Percentiles rank a stretch among this genome's conserved stretches.
These are phyloP conservation scores for Eurystomus gularis DNA, from an alignment of 2,113 vertebrate genomes.

Conservation along the genomic window DNA sequence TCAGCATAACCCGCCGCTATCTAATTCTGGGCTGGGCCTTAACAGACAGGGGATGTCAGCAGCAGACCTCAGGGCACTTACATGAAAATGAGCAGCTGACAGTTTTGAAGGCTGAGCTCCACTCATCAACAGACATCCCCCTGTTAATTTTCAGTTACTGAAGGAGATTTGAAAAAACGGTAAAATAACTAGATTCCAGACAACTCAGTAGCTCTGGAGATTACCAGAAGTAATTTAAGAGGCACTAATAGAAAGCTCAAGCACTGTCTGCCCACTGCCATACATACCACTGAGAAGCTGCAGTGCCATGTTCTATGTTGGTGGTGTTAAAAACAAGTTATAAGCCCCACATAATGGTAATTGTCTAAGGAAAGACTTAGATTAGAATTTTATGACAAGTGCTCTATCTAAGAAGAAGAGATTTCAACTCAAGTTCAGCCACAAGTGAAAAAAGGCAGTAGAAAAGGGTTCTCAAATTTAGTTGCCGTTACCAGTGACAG, in stretches of 20 bases:
- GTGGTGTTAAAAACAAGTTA: neutral
- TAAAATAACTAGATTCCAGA: neutral
- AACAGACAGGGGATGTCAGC: neutral
- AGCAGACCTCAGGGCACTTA: neutral
- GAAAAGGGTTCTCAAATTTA: neutral
- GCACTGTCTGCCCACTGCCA: accelerated
- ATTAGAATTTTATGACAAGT: neutral
- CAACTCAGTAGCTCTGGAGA: neutral
- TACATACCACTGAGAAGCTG: neutral
- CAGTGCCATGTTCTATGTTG: neutral
- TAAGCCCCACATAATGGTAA: neutral
- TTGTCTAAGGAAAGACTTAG: neutral
- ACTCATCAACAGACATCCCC: neutral
- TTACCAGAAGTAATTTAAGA: neutral
- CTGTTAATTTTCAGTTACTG: neutral
- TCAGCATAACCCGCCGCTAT: neutral
- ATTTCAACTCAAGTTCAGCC: neutral
- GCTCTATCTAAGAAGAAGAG: neutral
- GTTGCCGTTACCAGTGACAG: neutral
- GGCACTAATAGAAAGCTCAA: neutral
- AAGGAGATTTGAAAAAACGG: neutral
- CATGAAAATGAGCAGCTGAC: neutral
- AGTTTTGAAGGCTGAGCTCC: neutral
- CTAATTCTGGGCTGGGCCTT: neutral
- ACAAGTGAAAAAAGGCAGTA: neutral